These are phyloP conservation scores for Noctua comes DNA, from an alignment of 2,888 invertebrate genomes.

Conservation along the genomic window DNA sequence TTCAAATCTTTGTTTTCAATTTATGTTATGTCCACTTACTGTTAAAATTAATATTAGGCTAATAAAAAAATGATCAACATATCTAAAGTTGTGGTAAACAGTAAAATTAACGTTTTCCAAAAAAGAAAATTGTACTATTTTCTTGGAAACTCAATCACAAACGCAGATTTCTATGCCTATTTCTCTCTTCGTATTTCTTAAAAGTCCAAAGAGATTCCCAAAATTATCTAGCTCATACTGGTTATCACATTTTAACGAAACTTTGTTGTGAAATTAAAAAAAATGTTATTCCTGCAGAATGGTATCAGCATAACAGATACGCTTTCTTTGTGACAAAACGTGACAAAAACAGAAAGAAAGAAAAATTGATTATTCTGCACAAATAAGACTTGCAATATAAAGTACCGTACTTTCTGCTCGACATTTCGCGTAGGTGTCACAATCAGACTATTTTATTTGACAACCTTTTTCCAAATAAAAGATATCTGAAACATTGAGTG, in stretches of 20 bases:
- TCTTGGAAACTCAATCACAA: background rate
- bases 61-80: too few species aligned
- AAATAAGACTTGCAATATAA: background rate
- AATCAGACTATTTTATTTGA: slow-evolving; percentile 59
- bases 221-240: too few species aligned
- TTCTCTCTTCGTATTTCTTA: background rate
- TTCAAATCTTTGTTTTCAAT: background rate
- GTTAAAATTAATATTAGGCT: background rate
- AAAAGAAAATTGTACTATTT: background rate
- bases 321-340: too few species aligned
- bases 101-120: too few species aligned
- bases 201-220: background rate
- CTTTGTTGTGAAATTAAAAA: background rate
- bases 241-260: too few species aligned
- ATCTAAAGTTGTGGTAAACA: too few species aligned
- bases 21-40: background rate
- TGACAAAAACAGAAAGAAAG: too few species aligned
- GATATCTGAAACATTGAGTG: slow-evolving; percentile 20
- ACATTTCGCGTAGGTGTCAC: slow-evolving; percentile 41
- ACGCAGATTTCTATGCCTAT: background rate
- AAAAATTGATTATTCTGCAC: background rate
- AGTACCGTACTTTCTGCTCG: slow-evolving; percentile 12
- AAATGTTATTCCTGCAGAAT: background rate
- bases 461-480: slow-evolving; percentile 47
- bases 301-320: background rate